Evolutionary conservation across 2,797 vertebrate species (phyloP).

Genomic region (Euphonia xanthogaster): DNA sequence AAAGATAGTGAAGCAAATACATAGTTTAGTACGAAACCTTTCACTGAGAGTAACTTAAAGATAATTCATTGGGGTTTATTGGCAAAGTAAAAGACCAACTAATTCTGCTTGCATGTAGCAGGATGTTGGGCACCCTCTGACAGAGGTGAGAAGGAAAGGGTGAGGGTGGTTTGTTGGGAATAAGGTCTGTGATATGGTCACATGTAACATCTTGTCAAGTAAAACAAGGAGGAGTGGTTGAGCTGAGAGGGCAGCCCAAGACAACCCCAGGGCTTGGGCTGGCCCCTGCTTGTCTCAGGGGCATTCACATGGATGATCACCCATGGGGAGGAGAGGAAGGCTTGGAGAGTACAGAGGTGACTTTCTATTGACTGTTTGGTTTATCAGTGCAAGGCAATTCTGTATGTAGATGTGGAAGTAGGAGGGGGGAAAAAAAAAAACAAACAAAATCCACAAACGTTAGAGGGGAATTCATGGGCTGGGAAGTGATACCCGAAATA

Average conservation of each 20-base stretch:
- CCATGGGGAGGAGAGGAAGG: not conserved
- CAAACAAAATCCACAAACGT: not conserved
- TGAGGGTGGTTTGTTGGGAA: not conserved
- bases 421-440: not conserved
- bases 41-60: not conserved
- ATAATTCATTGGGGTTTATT: not conserved
- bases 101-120: not conserved
- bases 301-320: rapidly evolving
- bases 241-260: not conserved
- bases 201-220: not conserved
- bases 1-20: not conserved
- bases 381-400: not conserved
- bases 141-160: not conserved
- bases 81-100: not conserved
- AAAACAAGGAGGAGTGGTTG: not conserved
- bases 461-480: not conserved
- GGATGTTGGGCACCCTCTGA: not conserved
- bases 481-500: not conserved
- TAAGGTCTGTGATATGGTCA: not conserved
- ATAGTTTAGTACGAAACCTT: not conserved
- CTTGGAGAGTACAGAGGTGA: not conserved
- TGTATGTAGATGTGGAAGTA: not conserved
- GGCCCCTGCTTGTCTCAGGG: no score
- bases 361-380: not conserved
- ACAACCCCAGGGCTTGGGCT: not conserved